Evolutionary conservation across 37 sponge, comb jelly and placozoan species (phyloP), one percentile per base, ranked within the genome.

Genomic region (Eunapius fragilis): DNA sequence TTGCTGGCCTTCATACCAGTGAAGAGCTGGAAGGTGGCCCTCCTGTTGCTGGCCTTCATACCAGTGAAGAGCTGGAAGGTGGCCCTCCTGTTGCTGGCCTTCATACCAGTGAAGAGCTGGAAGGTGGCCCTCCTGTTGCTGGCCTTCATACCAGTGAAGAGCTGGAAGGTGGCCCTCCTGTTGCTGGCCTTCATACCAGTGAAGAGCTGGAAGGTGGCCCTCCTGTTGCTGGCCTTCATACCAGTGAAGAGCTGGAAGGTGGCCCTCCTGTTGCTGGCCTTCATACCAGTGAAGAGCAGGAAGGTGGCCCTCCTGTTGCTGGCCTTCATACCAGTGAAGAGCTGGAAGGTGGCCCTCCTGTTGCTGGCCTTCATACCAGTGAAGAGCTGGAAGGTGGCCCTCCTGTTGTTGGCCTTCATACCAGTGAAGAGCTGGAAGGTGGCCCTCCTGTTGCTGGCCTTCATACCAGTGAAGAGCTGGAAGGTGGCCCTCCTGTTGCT

Each of bases 91-190:
- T 82, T 93, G 80, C 80, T 93, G 26, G 31, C 89, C 38, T 25
- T 93, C 38, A 90, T 74, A 2, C 89, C 89, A 58, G 71, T 74
- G n/a, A 79, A 67, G 71, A 87, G 86, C 23, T 89, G 83, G 80
- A 78, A 84, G 45, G 83, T 93, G 34, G 86, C 93, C 3, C 75
- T 93, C n/a, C 31, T 93, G 23, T 82, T 93, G 80, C 80, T 93
- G 26, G 31, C 89, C 38, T 25, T 93, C 38, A 90, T 74, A 2
- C 89, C 89, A 58, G 71, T 74, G n/a, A 79, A 67, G 71, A 87
- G 86, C 23, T 89, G 83, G 80, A 78, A 84, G 45, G 83, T 93
- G 34, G 86, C 93, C 3, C 75, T 93, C n/a, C 31, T 93, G 23
- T 82, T 93, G 80, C 80, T 93, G 26, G 31, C 89, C 38, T 25